Percentiles rank a stretch among this genome's conserved stretches.
These are phyloP conservation scores for Serrognathus titanus DNA, from an alignment of 2,888 invertebrate species.

Conservation along the genomic window DNA sequence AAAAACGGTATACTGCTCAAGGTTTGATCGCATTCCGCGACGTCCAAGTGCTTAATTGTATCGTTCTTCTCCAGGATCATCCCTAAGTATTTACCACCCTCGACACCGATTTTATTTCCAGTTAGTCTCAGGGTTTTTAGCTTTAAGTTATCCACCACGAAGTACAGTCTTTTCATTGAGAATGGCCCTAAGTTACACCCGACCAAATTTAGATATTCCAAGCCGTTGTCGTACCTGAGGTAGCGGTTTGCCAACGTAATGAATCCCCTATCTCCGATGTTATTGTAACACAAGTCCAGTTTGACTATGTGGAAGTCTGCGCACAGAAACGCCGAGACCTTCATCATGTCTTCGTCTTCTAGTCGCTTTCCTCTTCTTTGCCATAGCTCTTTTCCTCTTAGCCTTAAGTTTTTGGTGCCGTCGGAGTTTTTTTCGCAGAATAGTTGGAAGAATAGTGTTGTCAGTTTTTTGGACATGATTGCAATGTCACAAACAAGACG, in stretches of 20 bases:
- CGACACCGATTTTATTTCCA: constrained; percentile 57
- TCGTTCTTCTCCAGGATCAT: constrained; percentile 50
- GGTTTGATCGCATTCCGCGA: constrained; percentile 59
- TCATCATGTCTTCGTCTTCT: constrained; percentile 50
- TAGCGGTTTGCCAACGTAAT: constrained; percentile 48
- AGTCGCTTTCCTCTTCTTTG: constrained; percentile 51
- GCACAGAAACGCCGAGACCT: constrained; percentile 51
- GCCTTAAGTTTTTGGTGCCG: constrained; percentile 51
- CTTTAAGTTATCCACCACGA: constrained; percentile 39
- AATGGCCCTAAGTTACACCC: constrained; percentile 53
- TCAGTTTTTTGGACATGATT: constrained; percentile 26
- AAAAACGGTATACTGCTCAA: constrained; percentile 50
- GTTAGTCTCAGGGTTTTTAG: constrained; percentile 55
- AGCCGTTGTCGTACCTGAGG: constrained; percentile 48
- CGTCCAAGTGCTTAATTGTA: constrained; percentile 52
- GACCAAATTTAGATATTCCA: constrained; percentile 56
- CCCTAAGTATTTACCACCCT: constrained; percentile 54
- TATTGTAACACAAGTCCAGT: constrained; percentile 57
- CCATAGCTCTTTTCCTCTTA: constrained; percentile 54
- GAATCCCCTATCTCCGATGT: constrained; percentile 54
- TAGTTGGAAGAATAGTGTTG: constrained; percentile 37
- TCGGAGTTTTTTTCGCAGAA: constrained; percentile 55
- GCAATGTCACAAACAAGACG: background rate
- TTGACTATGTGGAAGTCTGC: constrained; percentile 49
- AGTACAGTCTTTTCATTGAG: constrained; percentile 44